Evolutionary conservation across 2,888 invertebrate genomes (phyloP).

Genomic region (Exocentrus adspersus): DNA sequence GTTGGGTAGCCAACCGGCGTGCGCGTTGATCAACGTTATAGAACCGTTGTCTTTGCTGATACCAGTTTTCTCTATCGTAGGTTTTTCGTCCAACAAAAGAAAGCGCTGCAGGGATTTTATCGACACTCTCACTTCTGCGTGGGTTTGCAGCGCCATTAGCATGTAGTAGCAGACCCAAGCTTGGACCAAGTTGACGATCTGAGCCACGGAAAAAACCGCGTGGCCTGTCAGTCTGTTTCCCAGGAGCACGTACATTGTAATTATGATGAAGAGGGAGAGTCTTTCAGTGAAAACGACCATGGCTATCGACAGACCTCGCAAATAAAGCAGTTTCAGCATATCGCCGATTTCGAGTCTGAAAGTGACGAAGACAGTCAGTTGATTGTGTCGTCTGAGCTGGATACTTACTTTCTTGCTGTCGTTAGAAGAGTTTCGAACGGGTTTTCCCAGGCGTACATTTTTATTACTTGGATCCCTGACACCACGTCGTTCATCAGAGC

Average conservation of each 20-base stretch:
- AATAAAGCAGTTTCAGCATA: background rate
- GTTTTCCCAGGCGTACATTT: slow-evolving; percentile 82
- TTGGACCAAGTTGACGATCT: slow-evolving; percentile 77
- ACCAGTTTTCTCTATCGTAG: background rate
- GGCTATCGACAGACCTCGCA: slow-evolving; percentile 61
- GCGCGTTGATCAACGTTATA: slow-evolving; percentile 30
- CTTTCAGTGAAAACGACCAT: slow-evolving; percentile 83
- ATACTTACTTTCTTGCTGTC: slow-evolving; percentile 68
- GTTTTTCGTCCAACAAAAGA: background rate
- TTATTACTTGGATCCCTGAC: slow-evolving; percentile 77
- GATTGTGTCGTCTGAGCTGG: too few relatives aligned
- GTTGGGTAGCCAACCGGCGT: slow-evolving; percentile 40
- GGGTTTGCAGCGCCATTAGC: background rate
- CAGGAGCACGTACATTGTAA: slow-evolving; percentile 78
- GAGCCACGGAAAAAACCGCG: slow-evolving; percentile 78
- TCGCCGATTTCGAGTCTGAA: background rate
- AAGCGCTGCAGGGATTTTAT: background rate
- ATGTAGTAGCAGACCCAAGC: background rate
- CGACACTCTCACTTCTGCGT: slow-evolving; percentile 30
- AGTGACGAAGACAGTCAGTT: too few relatives aligned
- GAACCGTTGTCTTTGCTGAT: slow-evolving; percentile 3
- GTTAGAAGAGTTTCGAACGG: slow-evolving; percentile 73
- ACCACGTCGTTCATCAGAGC: slow-evolving; percentile 79
- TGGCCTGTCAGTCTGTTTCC: slow-evolving; percentile 68
- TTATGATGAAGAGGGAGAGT: slow-evolving; percentile 81